Percentiles rank a stretch among this genome's conserved stretches.
Conservation (phyloP, 2,113 vertebrate species). For the Proterorhinus semilunaris region DNA sequence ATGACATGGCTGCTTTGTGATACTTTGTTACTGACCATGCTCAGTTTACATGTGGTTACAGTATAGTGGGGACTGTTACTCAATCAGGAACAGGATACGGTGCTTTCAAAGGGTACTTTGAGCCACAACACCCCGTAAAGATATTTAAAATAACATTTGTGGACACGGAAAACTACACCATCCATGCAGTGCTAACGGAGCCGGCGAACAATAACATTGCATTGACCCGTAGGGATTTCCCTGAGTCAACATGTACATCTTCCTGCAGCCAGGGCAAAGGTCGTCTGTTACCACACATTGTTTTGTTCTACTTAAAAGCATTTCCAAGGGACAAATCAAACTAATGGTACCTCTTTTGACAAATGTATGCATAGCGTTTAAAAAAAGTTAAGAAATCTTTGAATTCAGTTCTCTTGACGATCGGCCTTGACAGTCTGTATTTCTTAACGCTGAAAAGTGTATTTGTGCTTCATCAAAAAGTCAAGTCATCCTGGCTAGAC, state of each 20-base stretch:
- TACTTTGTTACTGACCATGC: not conserved
- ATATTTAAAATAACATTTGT: slow-evolving; percentile 34
- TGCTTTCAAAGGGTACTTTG: slow-evolving; percentile 38
- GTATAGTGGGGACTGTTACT: slow-evolving; percentile 8
- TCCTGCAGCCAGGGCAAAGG: slow-evolving; percentile 34
- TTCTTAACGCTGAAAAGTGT: slow-evolving; percentile 1
- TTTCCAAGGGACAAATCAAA: slow-evolving; percentile 31
- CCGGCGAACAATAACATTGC: slow-evolving; percentile 20
- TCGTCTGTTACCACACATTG: slow-evolving; percentile 7
- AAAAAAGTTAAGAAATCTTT: not conserved
- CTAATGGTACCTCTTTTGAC: not conserved
- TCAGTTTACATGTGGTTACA: slow-evolving; percentile 3
- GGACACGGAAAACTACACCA: slow-evolving; percentile 42
- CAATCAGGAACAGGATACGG: slow-evolving; percentile 15
- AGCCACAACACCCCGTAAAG: slow-evolving; percentile 21
- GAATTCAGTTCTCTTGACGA: not conserved
- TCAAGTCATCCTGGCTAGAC: not conserved
- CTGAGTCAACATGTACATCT: slow-evolving; percentile 15
- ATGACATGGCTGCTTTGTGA: slow-evolving; percentile 4
- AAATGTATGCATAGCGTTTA: not conserved
- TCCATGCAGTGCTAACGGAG: slow-evolving; percentile 60
- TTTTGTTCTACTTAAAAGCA: slow-evolving; percentile 4
- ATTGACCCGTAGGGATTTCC: slow-evolving; percentile 15
- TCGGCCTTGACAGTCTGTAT: slow-evolving; percentile 5
- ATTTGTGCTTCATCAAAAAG: slow-evolving; percentile 22